phyloP scores from a whole-genome alignment of 1,140 invertebrate genomes.

The Agrilus planipennis region DNA sequence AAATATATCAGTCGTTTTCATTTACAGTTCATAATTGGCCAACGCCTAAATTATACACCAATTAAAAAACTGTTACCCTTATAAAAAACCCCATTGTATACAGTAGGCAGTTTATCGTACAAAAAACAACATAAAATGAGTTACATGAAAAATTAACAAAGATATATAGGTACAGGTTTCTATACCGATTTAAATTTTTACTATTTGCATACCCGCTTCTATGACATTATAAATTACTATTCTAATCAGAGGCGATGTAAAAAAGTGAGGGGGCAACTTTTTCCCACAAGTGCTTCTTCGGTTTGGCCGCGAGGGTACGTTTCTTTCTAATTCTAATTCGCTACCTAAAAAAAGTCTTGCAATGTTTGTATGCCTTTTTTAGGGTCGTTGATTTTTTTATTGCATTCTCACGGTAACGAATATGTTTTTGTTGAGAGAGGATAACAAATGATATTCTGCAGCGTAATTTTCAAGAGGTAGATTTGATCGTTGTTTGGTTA shows the following conservation, averaged over 20 bases:
- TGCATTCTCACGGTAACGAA: constrained; percentile 12
- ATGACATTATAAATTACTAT: constrained; percentile 13
- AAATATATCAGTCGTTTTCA: too few species aligned
- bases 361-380: neutral
- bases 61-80: constrained; percentile 8
- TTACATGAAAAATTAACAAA: constrained; percentile 16
- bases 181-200: constrained; percentile 6
- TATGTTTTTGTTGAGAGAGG: constrained; percentile 10
- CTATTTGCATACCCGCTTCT: constrained; percentile 11
- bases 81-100: neutral
- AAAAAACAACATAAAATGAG: constrained; percentile 14
- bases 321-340: constrained; percentile 9
- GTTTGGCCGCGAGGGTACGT: constrained; percentile 4
- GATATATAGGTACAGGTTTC: constrained; percentile 10
- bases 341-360: constrained; percentile 6
- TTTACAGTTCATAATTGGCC: too few species aligned
- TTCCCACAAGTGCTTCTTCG: constrained; percentile 10
- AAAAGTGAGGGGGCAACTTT: constrained; percentile 8
- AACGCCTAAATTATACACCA: constrained; percentile 8
- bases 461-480: too few species aligned
- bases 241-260: constrained; percentile 7
- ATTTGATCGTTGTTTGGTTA: too few species aligned
- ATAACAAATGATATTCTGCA: too few species aligned
- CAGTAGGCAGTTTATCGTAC: constrained; percentile 3
- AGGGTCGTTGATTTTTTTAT: constrained; percentile 11